Conservation (phyloP, 1,140 invertebrate species). For the Trichoplusia ni region DNA sequence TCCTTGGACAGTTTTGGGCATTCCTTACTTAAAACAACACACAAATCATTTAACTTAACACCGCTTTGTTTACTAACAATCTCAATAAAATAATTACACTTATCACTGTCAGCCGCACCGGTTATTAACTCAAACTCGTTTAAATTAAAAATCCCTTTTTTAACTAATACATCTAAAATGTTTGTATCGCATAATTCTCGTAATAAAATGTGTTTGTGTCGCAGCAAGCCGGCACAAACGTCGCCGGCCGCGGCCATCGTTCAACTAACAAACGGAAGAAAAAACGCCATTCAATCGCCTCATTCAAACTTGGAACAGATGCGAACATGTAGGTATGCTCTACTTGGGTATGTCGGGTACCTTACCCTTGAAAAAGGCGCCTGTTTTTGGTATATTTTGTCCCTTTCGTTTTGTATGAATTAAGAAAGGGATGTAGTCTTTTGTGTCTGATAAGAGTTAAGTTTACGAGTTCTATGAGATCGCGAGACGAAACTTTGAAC, state of each 20-base stretch:
- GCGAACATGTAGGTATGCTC: conserved; percentile 41
- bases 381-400: conserved; percentile 2
- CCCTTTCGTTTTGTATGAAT: not conserved
- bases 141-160: conserved; percentile 74
- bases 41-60: conserved; percentile 75
- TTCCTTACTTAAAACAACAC: conserved; percentile 74
- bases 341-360: conserved; percentile 23
- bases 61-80: conserved; percentile 80
- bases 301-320: conserved; percentile 73
- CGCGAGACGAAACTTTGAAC: not conserved
- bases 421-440: not conserved
- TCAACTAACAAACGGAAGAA: conserved; percentile 60
- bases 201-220: conserved; percentile 73
- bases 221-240: conserved; percentile 73
- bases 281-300: conserved; percentile 61
- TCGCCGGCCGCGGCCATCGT: conserved; percentile 72
- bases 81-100: conserved; percentile 79
- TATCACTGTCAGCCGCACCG: conserved; percentile 72
- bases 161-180: conserved; percentile 75
- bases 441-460: conserved; percentile 3
- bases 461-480: not conserved
- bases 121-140: conserved; percentile 76
- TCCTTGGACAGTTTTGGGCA: conserved; percentile 77
- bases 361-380: conserved; percentile 28
- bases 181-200: conserved; percentile 77